phyloP scores from a whole-genome alignment of 2,113 vertebrate genomes.

The Anser cygnoides region DNA sequence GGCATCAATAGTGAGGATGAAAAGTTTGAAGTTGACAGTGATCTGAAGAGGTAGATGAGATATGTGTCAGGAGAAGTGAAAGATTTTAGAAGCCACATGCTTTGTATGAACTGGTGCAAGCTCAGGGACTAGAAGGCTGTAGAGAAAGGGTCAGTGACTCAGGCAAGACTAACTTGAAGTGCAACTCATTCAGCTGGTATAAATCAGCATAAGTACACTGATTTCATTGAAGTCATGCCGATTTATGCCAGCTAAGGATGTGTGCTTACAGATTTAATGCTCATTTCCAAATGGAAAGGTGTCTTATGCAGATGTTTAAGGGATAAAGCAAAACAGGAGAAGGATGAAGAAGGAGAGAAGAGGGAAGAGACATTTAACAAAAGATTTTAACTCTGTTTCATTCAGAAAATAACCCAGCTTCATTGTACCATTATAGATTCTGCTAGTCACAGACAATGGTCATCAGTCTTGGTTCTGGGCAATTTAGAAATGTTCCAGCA shows the following conservation, averaged over 20 bases:
- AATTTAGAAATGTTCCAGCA: background rate
- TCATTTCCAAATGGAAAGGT: background rate
- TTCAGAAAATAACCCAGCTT: background rate
- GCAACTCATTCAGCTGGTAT: background rate
- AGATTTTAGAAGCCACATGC: background rate
- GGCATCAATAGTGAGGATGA: background rate
- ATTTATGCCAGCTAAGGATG: background rate
- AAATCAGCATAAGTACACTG: background rate
- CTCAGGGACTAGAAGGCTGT: background rate
- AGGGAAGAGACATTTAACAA: background rate
- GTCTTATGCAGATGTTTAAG: background rate
- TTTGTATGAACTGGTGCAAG: background rate
- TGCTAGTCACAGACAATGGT: background rate
- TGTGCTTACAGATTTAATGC: background rate
- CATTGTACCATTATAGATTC: background rate
- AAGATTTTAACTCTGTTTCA: background rate
- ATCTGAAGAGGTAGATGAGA: background rate
- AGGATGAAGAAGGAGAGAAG: background rate
- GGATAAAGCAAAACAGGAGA: background rate
- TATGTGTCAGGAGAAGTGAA: background rate
- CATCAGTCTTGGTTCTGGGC: background rate
- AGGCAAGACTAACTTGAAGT: background rate
- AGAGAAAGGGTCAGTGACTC: background rate
- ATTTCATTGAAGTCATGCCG: background rate
- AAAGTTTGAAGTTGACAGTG: slow-evolving; percentile 14